Evolutionary conservation across 1,140 invertebrate genomes (phyloP), one percentile per base, ranked within the genome.

Genomic region (Cryptotermes secundus): DNA sequence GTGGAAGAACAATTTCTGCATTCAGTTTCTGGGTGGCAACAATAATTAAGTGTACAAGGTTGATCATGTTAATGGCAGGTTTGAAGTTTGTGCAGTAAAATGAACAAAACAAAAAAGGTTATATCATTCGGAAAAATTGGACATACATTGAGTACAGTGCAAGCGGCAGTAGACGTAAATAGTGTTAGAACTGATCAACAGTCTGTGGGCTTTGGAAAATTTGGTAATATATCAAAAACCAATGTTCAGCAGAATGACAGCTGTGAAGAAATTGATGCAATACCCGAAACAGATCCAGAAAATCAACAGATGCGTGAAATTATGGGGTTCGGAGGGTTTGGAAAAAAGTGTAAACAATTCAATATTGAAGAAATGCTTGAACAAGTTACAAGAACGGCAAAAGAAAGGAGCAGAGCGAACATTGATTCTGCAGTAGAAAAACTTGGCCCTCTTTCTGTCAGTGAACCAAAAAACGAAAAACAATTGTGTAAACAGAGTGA

Each of bases 251-350:
- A 31, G n/a, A 72, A 72, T 31, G 59, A 31, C 26, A 72, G 16
- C 59, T 72, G 59, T 72, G 59, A 72, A n/a, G 59, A 72, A 31
- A 9, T 31, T 10, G 90, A 91, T 87, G 94, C 95, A n/a, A 92
- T 93, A 86, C 92, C 93, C 86, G 91, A 94, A 34, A 94, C 95
- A 34, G 94, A 95, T 86, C 88, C 92, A 36, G 94, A 95, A 87
- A 91, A 89, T 35, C 92, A 94, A 86, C 92, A 93, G 85, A 89
- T 95, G 0, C 91, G 95, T 86, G 90, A 93, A 85, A 88, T 95
- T 0, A 96, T 96, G 94, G 95, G 95, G 1, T 94, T 96, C 82
- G 92, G 92, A 81, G 92, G 93, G 22, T 96, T 96, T 88, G 95
- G 95, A 1, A 95, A 95, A 86, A 96, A 95, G 87, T 95, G 95